A percentile compares a stretch with the other conserved stretches of the same genome.
Conservation (phyloP, 2,113 vertebrate genomes). For the Pelobates fuscus region DNA sequence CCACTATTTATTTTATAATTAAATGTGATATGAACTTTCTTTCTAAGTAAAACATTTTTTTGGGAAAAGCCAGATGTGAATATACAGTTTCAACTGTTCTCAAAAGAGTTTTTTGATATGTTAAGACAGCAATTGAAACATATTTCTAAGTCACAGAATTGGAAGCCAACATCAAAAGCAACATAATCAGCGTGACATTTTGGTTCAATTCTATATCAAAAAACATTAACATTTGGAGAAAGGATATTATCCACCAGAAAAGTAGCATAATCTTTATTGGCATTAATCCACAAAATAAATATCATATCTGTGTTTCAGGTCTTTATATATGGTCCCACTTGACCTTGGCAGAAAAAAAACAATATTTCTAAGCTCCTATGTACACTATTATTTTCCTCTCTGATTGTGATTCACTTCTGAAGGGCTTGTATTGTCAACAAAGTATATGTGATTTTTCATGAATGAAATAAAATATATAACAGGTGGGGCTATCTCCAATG, state of each 20-base stretch:
- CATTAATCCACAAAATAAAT: not conserved
- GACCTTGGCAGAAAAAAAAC: not conserved
- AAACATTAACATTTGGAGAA: not conserved
- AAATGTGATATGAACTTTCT: not conserved
- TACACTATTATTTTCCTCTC: no score
- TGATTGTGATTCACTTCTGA: no score
- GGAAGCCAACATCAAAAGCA: slow-evolving; percentile 3
- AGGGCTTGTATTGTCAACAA: no score
- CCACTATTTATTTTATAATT: slow-evolving; percentile 1
- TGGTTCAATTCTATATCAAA: not conserved
- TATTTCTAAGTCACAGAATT: not conserved
- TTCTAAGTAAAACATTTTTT: slow-evolving; percentile 12
- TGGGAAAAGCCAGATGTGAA: not conserved
- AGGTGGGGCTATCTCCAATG: no score
- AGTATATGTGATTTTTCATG: no score
- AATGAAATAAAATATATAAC: no score
- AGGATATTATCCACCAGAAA: not conserved
- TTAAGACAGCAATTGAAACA: slow-evolving; percentile 4
- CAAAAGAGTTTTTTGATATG: not conserved
- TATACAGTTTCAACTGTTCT: not conserved
- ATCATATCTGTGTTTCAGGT: not conserved
- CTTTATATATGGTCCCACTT: not conserved
- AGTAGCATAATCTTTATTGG: not conserved
- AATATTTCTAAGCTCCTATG: no score
- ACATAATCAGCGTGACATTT: slow-evolving; percentile 13